Base-by-base conservation (phyloP, 2,113 vertebrate species). In the Otus sunia region DNA sequence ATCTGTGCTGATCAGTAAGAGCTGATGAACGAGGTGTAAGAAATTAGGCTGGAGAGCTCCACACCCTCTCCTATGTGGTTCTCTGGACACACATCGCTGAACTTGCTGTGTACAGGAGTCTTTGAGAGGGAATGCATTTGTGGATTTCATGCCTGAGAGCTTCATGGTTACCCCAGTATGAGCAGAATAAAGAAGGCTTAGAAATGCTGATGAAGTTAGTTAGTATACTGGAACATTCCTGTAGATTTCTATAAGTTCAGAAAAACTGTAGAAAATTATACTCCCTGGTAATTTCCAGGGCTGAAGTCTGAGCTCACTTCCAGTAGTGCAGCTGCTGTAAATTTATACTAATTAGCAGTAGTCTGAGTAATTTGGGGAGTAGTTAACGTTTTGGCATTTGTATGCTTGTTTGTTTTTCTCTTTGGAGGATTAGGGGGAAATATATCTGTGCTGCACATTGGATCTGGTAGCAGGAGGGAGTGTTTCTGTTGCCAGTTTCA, bases 301-400 rank as follows among this genome's bases (percentile, higher is more conserved):
- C 82, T 92, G 4, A 88, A 49, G 59, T 15, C 92, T 96, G 95
- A 97, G 90, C 94, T 93, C 96, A 91, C 79, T 95, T 91, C 88
- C 94, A 96, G 82, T 94, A 96, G 90, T 88, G 86, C 94, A 95
- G 88, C 92, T 94, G 95, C 96, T 91, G 94, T 94, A 92, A 94
- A 96, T 96, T 94, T 84, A 64, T 43, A 34, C 83, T 94, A 96
- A 95, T 96, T 96, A 96, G 95, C 59, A 94, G 95, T 36, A 90
- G 77, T 34, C 90, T 60, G 85, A 86, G 94, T 90, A 90, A 97
- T 90, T 14, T 95, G 78, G 88, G 78, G 90, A 95, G 85, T 41
- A 93, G 81, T 88, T 75, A 80, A 73, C 73, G 71, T 85, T 86
- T 71, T 96, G 90, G 92, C 78, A 23, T 93, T 92, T 67, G 85